A percentile compares a stretch with the other conserved stretches of the same genome.
These are phyloP conservation scores for Tringa solitaria DNA, from an alignment of 2,113 vertebrate genomes.

Conservation along the genomic window DNA sequence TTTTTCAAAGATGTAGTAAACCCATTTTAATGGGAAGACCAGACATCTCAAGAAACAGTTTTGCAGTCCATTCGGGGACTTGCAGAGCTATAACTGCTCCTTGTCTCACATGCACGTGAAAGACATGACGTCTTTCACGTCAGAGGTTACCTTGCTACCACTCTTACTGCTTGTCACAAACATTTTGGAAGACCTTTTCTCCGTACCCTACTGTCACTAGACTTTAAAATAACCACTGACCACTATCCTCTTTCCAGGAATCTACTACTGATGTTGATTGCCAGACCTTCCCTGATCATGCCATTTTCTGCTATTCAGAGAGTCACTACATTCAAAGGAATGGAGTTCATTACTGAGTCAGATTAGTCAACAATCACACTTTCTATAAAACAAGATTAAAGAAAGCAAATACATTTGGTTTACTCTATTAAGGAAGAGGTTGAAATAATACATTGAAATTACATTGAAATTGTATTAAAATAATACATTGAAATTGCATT, in stretches of 20 bases:
- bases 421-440: not conserved
- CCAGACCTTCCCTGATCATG: not conserved
- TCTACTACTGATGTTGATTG: not conserved
- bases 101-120: not conserved
- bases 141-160: not conserved
- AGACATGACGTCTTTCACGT: not conserved
- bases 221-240: not conserved
- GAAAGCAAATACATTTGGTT: not conserved
- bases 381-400: not conserved
- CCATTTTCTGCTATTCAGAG: not conserved
- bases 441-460: not conserved
- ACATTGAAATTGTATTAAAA: not conserved
- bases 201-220: not conserved
- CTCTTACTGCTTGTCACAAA: not conserved
- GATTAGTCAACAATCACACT: not conserved
- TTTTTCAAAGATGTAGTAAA: not conserved
- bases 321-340: not conserved
- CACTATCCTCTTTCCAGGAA: not conserved
- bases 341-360: not conserved
- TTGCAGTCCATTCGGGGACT: not conserved
- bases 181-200: not conserved
- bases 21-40: not conserved
- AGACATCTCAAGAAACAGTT: not conserved
- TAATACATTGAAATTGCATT: not conserved
- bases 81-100: not conserved